phyloP scores from a whole-genome alignment of 2,888 invertebrate species.

The Lingula anatina region DNA sequence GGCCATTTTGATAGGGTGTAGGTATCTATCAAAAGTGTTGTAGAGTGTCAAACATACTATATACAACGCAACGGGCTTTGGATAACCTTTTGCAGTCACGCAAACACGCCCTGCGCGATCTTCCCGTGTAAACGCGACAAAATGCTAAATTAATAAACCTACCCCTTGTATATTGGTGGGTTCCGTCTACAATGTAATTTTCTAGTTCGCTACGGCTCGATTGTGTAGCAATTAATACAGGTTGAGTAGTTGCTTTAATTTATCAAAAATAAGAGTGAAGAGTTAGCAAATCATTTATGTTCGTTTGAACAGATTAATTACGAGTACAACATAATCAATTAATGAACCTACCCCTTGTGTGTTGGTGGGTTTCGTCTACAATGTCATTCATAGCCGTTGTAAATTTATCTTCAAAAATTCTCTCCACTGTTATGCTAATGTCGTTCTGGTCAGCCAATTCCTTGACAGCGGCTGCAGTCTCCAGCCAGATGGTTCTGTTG shows the following conservation, averaged over 20 bases:
- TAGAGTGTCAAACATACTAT: too few relatives aligned
- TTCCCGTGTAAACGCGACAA: too few relatives aligned
- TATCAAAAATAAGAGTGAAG: too few relatives aligned
- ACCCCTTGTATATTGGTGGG: conserved; percentile 76
- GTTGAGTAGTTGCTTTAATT: too few relatives aligned
- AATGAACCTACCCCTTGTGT: conserved; percentile 78
- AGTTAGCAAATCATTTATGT: too few relatives aligned
- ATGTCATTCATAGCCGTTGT: conserved; percentile 54
- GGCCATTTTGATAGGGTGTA: too few relatives aligned
- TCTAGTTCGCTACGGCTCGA: too few relatives aligned
- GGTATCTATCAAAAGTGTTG: too few relatives aligned
- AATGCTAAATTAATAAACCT: conserved; percentile 42
- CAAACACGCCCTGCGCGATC: too few relatives aligned
- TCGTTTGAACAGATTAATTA: not conserved
- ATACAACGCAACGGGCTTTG: too few relatives aligned
- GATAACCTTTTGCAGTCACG: too few relatives aligned
- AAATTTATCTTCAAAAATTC: conserved; percentile 46
- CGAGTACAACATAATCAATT: not conserved
- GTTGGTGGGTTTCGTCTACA: conserved; percentile 69
- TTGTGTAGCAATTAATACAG: too few relatives aligned
- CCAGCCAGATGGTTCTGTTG: conserved; percentile 21
- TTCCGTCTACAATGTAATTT: conserved; percentile 66
- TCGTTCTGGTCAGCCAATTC: conserved; percentile 68
- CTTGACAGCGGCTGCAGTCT: conserved; percentile 71
- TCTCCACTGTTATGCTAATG: conserved; percentile 70